A percentile compares a stretch with the other conserved stretches of the same genome.
phyloP scores from a whole-genome alignment of 2,888 invertebrate species.

The Trilocha varians region DNA sequence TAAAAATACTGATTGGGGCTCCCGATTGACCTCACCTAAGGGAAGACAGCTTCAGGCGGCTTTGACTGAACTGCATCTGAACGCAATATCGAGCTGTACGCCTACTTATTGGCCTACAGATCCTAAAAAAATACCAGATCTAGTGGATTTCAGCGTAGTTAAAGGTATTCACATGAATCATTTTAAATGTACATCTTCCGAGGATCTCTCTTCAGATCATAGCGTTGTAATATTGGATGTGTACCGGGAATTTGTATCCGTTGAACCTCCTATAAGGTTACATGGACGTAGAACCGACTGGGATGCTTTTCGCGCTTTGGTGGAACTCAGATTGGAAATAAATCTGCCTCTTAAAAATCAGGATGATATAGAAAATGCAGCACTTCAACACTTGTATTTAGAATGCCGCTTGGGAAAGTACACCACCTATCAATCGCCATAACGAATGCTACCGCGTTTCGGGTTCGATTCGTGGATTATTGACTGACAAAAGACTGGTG shows the following conservation, averaged over 20 bases:
- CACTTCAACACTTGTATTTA: slow-evolving; percentile 7
- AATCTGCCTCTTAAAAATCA: slow-evolving; percentile 7
- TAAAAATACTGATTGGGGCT: slow-evolving; percentile 14
- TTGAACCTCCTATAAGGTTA: background rate
- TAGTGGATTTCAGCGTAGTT: slow-evolving; percentile 15
- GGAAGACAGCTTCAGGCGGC: slow-evolving; percentile 10
- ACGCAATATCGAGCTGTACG: slow-evolving; percentile 2
- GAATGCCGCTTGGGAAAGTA: slow-evolving; percentile 12
- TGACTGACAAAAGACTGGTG: slow-evolving; percentile 10
- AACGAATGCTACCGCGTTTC: slow-evolving; percentile 5
- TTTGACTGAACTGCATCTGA: background rate
- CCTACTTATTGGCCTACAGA: slow-evolving; percentile 19
- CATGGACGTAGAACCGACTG: slow-evolving; percentile 12
- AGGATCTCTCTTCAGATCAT: slow-evolving; percentile 12
- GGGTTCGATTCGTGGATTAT: slow-evolving; percentile 5
- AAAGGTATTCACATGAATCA: slow-evolving; percentile 3
- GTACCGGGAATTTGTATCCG: slow-evolving; percentile 1
- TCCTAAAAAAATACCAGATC: slow-evolving; percentile 11
- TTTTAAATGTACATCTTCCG: slow-evolving; percentile 6
- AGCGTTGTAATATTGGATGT: slow-evolving; percentile 9
- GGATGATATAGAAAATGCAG: slow-evolving; percentile 4
- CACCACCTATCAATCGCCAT: slow-evolving; percentile 8
- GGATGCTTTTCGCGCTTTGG: slow-evolving; percentile 6
- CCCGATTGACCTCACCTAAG: slow-evolving; percentile 10
- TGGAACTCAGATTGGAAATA: slow-evolving; percentile 1